Evolutionary conservation across 2,797 vertebrate genomes (phyloP).

Genomic region (Pyrocephalus nanus): DNA sequence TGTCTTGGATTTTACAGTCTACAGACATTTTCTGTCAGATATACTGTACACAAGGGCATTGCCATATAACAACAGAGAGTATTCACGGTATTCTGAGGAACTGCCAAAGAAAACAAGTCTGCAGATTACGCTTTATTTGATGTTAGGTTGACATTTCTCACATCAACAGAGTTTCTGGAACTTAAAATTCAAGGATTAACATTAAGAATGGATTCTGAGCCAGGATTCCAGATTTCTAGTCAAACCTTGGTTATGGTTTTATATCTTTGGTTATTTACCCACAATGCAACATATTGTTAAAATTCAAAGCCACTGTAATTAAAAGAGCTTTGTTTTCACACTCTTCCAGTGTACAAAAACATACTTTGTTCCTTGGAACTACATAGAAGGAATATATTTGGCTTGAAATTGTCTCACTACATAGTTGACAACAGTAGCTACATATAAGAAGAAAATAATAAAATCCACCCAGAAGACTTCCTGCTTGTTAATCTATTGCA

Average conservation of each 20-base stretch:
- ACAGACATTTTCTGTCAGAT: conserved; percentile 2
- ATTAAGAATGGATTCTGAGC: background rate
- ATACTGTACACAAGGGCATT: background rate
- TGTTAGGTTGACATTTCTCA: conserved; percentile 9
- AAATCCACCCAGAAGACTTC: background rate
- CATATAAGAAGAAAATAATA: background rate
- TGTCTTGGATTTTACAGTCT: background rate
- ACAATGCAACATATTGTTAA: background rate
- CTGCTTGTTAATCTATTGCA: background rate
- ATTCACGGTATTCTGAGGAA: conserved; percentile 6
- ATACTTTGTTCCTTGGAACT: background rate
- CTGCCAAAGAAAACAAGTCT: conserved; percentile 25
- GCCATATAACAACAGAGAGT: conserved; percentile 14
- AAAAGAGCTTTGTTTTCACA: background rate
- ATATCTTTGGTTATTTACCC: background rate
- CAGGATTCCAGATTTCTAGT: background rate
- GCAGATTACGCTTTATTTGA: conserved; percentile 2
- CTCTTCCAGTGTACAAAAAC: background rate
- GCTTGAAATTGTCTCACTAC: background rate
- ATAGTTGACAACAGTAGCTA: background rate
- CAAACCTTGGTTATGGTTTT: background rate
- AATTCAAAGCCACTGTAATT: background rate
- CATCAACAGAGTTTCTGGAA: background rate
- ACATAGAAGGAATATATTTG: background rate
- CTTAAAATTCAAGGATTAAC: background rate